Base-by-base conservation (phyloP, 2,888 invertebrate species). In the Cotesia congregata region DNA sequence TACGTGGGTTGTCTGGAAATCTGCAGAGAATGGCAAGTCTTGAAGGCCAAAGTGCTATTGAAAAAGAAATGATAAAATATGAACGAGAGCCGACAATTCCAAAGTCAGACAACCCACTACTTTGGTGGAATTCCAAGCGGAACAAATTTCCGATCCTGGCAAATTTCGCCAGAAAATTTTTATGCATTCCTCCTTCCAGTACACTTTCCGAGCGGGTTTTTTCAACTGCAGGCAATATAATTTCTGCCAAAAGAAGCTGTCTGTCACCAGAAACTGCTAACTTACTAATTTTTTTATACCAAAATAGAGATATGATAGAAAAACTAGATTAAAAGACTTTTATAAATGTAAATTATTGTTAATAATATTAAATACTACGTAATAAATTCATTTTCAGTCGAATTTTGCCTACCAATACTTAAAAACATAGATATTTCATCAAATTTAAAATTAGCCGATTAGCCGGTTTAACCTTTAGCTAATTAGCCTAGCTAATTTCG, bases 201-300 rank as follows among this genome's bases (percentile, higher is more conserved):
- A 69, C 61, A 12, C 68, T 60, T 20, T 74, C 73, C 9, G 70
- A 74, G 39, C 41, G 62, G 20, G 77, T 77, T 3, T 77, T 74
- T 68, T 64, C 69, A 15, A 67, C 59, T 5, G 74, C 70, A 61
- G 69, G 73, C 30, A 77, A 77, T 69, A 69, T 69, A 60, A 62
- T 77, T 60, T 74, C 73, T 17, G 69, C 77, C 1, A 77, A 77
- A 61, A 72, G 77, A 12, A 74, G 59, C 30, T 74, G 70, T 38
- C 38, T 77, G 60, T 15, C 59, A n/a, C 77, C 77, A 6, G 70
- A 74, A 68, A 64, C 67, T 41, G 77, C 69, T 4, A 74, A 69
- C 15, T 20, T 68, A 7, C 50, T 77, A 41, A 74, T 77, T 39
- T 74, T 74, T 67, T 30, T 74, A 15, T 74, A 74, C 50, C 74